phyloP scores from a whole-genome alignment of 1,140 invertebrate species.

The Drusus annulatus region DNA sequence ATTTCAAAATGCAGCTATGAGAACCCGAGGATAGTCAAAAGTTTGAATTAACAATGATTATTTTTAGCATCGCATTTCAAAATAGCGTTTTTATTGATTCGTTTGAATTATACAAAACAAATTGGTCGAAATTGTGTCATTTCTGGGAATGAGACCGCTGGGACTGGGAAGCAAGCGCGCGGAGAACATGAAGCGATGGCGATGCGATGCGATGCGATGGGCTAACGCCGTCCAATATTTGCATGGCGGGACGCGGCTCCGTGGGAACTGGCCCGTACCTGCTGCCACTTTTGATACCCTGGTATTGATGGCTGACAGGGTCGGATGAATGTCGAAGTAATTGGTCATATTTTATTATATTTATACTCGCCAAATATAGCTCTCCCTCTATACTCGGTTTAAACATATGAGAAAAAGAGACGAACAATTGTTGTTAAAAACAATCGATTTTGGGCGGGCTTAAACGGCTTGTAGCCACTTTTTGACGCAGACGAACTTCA shows the following conservation, averaged over 20 bases:
- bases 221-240: neutral
- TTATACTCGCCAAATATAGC: too few relatives aligned
- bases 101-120: conserved; percentile 9
- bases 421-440: too few relatives aligned
- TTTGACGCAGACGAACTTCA: too few relatives aligned
- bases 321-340: neutral
- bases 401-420: too few relatives aligned
- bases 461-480: too few relatives aligned
- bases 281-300: neutral
- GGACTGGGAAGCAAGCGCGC: neutral
- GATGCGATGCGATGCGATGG: conserved; percentile 8
- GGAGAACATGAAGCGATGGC: neutral
- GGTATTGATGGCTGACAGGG: neutral
- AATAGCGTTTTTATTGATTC: conserved; percentile 3
- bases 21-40: neutral
- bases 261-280: conserved; percentile 7
- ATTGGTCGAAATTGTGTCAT: conserved; percentile 12
- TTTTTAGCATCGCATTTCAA: neutral
- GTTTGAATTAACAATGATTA: too few relatives aligned
- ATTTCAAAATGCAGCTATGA: neutral
- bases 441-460: too few relatives aligned
- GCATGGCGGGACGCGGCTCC: conserved; percentile 8
- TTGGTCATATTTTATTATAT: too few relatives aligned
- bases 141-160: conserved; percentile 10
- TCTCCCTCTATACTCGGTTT: too few relatives aligned